These are phyloP conservation scores for Pachliopta kotzebuea DNA, from an alignment of 2,888 invertebrate genomes.

Conservation along the genomic window DNA sequence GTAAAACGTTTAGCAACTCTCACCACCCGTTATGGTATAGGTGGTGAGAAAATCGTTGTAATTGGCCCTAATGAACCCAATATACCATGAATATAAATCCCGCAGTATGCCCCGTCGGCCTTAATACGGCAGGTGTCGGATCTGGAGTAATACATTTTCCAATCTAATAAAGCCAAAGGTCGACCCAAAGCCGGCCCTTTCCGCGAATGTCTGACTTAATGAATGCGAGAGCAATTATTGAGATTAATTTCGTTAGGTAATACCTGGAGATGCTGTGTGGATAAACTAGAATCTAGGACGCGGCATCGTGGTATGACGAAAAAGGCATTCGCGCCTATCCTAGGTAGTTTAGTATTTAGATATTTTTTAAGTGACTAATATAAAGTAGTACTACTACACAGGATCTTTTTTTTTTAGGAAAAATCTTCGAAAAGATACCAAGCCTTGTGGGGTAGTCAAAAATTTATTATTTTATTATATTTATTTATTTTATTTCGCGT, in stretches of 20 bases:
- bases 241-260: slow-evolving; percentile 14
- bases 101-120: slow-evolving; percentile 4
- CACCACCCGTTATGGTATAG: slow-evolving; percentile 15
- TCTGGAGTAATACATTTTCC: slow-evolving; percentile 26
- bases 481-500: too few species aligned
- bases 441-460: too few species aligned
- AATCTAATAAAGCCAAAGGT: slow-evolving; percentile 25
- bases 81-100: slow-evolving; percentile 22
- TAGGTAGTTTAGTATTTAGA: too few species aligned
- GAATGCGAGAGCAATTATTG: slow-evolving; percentile 13
- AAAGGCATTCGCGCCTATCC: too few species aligned
- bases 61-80: slow-evolving; percentile 23
- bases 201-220: slow-evolving; percentile 21
- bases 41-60: slow-evolving; percentile 23
- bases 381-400: too few species aligned
- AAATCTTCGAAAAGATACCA: too few species aligned
- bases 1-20: slow-evolving; percentile 8
- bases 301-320: too few species aligned
- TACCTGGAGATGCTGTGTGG: too few species aligned
- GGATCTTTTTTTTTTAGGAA: too few species aligned
- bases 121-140: slow-evolving; percentile 17
- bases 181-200: slow-evolving; percentile 11
- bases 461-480: too few species aligned
- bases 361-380: too few species aligned
- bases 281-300: too few species aligned